phyloP scores from a whole-genome alignment of 2,797 vertebrate genomes.

The Sitta carolinensis region DNA sequence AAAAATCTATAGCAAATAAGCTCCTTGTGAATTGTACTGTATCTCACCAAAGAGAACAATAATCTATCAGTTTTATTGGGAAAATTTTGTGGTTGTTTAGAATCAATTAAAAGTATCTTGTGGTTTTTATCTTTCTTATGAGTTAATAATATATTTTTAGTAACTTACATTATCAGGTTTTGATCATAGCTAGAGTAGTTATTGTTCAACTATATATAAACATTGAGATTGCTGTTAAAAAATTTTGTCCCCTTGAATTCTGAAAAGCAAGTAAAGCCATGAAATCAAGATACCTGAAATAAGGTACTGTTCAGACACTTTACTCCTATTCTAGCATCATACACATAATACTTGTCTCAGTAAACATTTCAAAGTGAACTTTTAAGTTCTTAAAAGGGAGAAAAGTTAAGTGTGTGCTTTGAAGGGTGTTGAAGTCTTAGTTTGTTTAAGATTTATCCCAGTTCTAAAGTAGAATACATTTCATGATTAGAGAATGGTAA shows the following conservation, averaged over 20 bases:
- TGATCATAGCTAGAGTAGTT: not conserved
- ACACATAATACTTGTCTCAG: not conserved
- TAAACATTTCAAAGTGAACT: not conserved
- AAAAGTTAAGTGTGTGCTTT: constrained; percentile 19
- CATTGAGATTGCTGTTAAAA: not conserved
- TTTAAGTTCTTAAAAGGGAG: constrained; percentile 10
- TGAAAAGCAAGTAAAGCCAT: not conserved
- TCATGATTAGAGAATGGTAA: not conserved
- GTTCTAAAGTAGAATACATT: constrained; percentile 27
- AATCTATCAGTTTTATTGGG: not conserved
- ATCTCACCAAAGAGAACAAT: not conserved
- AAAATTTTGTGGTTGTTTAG: not conserved
- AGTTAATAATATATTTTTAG: constrained; percentile 30
- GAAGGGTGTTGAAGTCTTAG: constrained; percentile 43
- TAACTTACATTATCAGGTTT: not conserved
- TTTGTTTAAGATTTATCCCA: constrained; percentile 45
- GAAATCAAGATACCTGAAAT: not conserved
- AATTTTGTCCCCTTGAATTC: not conserved
- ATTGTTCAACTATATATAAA: not conserved
- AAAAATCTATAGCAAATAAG: not conserved
- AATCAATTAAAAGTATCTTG: constrained; percentile 16
- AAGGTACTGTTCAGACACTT: not conserved
- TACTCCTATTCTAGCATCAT: not conserved
- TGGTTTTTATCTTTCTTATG: not conserved
- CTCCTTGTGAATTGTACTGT: not conserved